Evolutionary conservation across 2,113 vertebrate species (phyloP).

Genomic region (Dipodomys ordii): DNA sequence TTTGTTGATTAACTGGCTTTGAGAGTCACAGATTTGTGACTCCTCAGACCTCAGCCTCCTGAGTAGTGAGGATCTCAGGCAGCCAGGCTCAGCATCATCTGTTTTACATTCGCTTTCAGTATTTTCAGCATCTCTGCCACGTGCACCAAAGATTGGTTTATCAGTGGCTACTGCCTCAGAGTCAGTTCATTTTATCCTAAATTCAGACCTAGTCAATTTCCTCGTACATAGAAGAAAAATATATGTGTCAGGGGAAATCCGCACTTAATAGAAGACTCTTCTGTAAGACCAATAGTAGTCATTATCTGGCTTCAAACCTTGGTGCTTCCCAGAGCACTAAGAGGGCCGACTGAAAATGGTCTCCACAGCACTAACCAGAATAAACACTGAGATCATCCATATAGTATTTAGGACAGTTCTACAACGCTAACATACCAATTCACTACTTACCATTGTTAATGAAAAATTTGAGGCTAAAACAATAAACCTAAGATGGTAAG

Average conservation of each 20-base stretch:
- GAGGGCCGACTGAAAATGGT: too few relatives aligned
- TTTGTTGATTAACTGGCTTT: too few relatives aligned
- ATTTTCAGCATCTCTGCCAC: background rate
- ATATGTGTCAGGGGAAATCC: background rate
- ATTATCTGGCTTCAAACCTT: background rate
- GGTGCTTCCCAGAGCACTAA: background rate
- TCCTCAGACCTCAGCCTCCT: too few relatives aligned
- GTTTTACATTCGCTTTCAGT: background rate
- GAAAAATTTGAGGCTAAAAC: background rate
- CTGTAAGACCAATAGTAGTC: background rate
- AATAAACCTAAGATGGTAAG: background rate
- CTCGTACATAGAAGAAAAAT: background rate
- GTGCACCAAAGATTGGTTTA: background rate
- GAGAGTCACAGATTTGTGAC: too few relatives aligned
- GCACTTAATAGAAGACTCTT: background rate
- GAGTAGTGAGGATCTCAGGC: too few relatives aligned
- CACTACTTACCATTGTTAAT: background rate
- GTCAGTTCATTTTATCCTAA: conserved; percentile 4
- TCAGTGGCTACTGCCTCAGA: background rate
- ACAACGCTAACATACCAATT: background rate
- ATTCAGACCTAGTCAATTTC: conserved; percentile 2
- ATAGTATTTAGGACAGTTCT: background rate
- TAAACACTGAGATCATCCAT: background rate
- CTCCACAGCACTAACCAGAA: background rate
- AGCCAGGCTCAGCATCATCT: too few relatives aligned